phyloP scores from a whole-genome alignment of 2,888 invertebrate species.

The Eupithecia tripunctaria region DNA sequence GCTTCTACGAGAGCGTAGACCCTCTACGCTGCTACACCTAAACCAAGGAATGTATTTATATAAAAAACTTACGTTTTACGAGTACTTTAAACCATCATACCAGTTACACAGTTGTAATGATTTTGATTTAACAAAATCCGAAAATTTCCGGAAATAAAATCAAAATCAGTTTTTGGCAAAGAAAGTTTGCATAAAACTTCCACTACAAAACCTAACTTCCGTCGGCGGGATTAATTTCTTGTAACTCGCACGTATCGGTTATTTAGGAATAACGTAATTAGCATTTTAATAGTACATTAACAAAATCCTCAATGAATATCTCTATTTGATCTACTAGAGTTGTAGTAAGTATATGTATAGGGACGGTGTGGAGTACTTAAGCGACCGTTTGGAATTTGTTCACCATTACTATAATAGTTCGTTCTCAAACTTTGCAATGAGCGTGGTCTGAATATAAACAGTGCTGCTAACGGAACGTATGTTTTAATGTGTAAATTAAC shows the following conservation, averaged over 20 bases:
- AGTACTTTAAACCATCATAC: no score
- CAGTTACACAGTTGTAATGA: not conserved
- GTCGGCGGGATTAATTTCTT: no score
- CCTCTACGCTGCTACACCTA: not conserved
- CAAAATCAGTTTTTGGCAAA: not conserved
- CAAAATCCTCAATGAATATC: not conserved
- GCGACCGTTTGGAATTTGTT: slow-evolving; percentile 4
- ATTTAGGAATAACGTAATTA: not conserved
- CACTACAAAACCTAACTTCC: no score
- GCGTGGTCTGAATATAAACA: not conserved
- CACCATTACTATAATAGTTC: slow-evolving; percentile 10
- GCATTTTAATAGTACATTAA: not conserved
- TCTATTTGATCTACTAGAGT: slow-evolving; percentile 15
- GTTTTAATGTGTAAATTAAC: no score
- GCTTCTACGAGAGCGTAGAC: slow-evolving; percentile 3
- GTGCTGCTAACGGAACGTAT: no score
- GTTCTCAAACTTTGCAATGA: not conserved
- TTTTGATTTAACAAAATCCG: not conserved
- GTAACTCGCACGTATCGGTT: no score
- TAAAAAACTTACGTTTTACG: not conserved
- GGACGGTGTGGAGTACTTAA: no score
- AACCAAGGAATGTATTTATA: not conserved
- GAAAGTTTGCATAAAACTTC: not conserved
- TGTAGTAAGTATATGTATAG: not conserved
- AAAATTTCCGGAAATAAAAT: not conserved